Evolutionary conservation across 2,888 invertebrate species (phyloP).

Genomic region (Pristionchus arcanus): DNA sequence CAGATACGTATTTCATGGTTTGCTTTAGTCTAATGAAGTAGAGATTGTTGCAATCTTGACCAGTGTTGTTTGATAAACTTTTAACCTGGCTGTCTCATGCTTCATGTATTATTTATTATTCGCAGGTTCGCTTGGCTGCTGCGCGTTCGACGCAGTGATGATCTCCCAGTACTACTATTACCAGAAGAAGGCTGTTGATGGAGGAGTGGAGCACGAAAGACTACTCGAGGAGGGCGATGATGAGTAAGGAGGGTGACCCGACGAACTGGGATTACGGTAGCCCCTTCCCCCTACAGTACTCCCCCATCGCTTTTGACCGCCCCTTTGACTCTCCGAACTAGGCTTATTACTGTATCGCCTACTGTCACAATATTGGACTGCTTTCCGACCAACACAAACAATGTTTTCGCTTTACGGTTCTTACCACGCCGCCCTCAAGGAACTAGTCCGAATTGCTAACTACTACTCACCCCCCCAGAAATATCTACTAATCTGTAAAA

Average conservation of each 20-base stretch:
- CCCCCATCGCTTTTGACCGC: no score
- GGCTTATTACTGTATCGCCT: neutral
- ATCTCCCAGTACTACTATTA: conserved; percentile 78
- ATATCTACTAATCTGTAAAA: conserved; percentile 36
- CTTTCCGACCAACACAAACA: neutral
- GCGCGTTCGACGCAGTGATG: conserved; percentile 80
- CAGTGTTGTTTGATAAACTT: no score
- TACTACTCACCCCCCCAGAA: conserved; percentile 21
- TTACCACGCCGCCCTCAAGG: neutral
- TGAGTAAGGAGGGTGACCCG: conserved; percentile 37
- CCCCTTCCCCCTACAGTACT: no score
- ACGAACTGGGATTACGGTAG: conserved; percentile 34
- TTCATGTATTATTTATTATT: neutral
- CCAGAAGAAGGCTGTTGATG: conserved; percentile 43
- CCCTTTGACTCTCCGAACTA: neutral
- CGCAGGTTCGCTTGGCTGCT: conserved; percentile 79
- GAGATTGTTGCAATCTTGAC: no score
- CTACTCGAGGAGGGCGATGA: conserved; percentile 56
- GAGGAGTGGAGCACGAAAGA: conserved; percentile 48
- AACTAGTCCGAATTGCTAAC: conserved; percentile 20
- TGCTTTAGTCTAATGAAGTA: neutral
- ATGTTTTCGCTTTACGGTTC: conserved; percentile 33
- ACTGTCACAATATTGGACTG: neutral
- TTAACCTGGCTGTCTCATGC: no score
- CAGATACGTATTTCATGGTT: no score